Conservation (phyloP, 1,140 invertebrate species). For the Samia ricini region DNA sequence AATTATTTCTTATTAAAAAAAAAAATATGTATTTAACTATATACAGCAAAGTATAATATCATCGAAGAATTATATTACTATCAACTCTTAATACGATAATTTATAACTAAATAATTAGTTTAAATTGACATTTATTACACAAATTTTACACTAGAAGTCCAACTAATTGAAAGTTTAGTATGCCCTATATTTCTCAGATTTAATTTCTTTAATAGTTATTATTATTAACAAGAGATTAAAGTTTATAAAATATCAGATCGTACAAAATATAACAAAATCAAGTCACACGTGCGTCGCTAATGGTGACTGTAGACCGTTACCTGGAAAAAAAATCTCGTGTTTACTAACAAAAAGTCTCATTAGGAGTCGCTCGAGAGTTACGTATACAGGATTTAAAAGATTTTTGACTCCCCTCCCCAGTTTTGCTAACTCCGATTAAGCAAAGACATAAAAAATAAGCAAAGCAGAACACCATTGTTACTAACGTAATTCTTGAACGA, state of each 20-base stretch:
- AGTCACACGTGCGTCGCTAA: conserved; percentile 65
- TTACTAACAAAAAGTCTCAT: too few species aligned
- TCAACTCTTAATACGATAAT: not conserved
- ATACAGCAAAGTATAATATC: not conserved
- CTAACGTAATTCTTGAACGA: too few species aligned
- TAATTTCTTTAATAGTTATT: conserved; percentile 17
- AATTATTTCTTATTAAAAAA: not conserved
- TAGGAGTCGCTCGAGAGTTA: too few species aligned
- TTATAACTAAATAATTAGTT: not conserved
- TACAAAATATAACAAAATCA: not conserved
- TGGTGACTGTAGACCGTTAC: conserved; percentile 54
- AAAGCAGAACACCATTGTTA: too few species aligned
- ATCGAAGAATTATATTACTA: not conserved
- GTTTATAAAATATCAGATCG: not conserved
- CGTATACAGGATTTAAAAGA: too few species aligned
- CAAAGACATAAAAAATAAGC: too few species aligned
- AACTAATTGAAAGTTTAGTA: not conserved
- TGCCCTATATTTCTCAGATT: not conserved
- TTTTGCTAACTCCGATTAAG: too few species aligned
- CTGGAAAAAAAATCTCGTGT: conserved; percentile 44
- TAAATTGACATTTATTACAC: conserved; percentile 7
- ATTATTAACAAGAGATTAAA: conserved; percentile 19
- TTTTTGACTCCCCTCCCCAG: too few species aligned
- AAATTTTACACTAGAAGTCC: not conserved
- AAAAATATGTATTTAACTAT: not conserved